Evolutionary conservation across 2,888 invertebrate species (phyloP).

Genomic region (Clanis bilineata): DNA sequence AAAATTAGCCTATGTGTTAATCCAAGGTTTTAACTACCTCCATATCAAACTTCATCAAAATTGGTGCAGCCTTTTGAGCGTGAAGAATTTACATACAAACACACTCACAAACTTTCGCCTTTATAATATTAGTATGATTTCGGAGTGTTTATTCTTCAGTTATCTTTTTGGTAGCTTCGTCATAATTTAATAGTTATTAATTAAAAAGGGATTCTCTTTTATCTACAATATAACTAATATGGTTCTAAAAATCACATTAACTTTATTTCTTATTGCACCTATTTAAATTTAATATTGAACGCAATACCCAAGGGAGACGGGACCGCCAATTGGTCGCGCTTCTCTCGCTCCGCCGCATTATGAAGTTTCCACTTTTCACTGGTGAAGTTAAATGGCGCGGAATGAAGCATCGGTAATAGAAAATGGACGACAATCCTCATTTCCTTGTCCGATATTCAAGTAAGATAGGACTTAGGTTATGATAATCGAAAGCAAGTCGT

Average conservation of each 20-base stretch:
- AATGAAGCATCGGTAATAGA: slow-evolving; percentile 69
- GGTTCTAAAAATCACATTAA: neutral
- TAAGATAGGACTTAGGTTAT: slow-evolving; percentile 34
- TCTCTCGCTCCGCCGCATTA: slow-evolving; percentile 40
- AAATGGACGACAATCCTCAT: slow-evolving; percentile 71
- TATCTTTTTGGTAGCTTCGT: neutral
- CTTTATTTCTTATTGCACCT: slow-evolving; percentile 18
- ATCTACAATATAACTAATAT: too few species aligned
- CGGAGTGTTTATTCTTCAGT: neutral
- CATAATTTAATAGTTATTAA: too few species aligned
- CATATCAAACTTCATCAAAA: too few species aligned
- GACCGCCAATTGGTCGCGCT: slow-evolving; percentile 47
- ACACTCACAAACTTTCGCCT: too few species aligned
- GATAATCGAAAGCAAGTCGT: neutral
- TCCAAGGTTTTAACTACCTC: too few species aligned
- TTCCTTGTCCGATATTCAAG: slow-evolving; percentile 59
- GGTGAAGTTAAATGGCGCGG: slow-evolving; percentile 72
- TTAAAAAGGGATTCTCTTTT: too few species aligned
- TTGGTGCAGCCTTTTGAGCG: too few species aligned
- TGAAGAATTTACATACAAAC: too few species aligned
- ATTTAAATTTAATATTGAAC: slow-evolving; percentile 44
- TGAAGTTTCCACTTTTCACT: slow-evolving; percentile 60
- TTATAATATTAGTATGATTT: too few species aligned
- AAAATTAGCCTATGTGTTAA: too few species aligned
- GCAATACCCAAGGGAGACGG: slow-evolving; percentile 41